These are phyloP conservation scores for Diaprepes abbreviatus DNA, from an alignment of 2,888 invertebrate genomes.

Conservation along the genomic window DNA sequence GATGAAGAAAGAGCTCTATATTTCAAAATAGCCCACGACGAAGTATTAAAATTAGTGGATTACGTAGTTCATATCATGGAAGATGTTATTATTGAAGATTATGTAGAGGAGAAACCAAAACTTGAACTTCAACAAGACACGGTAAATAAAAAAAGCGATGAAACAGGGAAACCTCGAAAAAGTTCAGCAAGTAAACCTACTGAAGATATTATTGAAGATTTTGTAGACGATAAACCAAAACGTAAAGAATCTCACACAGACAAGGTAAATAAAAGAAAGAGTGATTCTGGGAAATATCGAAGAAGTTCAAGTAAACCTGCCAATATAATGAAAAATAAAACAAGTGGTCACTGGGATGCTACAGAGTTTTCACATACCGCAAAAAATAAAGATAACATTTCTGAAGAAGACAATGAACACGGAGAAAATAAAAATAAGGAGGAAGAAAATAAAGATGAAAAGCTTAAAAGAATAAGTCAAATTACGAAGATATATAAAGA, in stretches of 20 bases:
- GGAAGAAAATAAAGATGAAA: conserved; percentile 53
- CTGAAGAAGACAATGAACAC: background rate
- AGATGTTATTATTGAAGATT: conserved; percentile 59
- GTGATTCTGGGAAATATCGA: background rate
- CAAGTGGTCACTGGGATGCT: no score
- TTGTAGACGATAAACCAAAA: no score
- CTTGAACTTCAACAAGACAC: conserved; percentile 7
- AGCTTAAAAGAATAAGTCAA: conserved; percentile 28
- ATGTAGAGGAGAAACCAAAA: conserved; percentile 16
- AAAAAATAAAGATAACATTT: background rate
- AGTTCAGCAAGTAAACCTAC: no score
- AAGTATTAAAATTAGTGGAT: conserved; percentile 57
- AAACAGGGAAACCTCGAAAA: background rate
- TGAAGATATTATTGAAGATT: no score
- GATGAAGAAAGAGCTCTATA: conserved; percentile 52
- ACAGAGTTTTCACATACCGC: no score
- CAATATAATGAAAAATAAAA: no score
- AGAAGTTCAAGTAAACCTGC: no score
- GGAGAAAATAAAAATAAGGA: conserved; percentile 6
- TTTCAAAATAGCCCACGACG: conserved; percentile 51
- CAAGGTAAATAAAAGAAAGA: background rate
- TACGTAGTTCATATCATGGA: conserved; percentile 54
- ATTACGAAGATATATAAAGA: conserved; percentile 8
- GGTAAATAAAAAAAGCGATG: background rate
- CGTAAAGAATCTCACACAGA: no score